These are phyloP conservation scores for Schrankia costaestrigalis DNA, from an alignment of 2,888 invertebrate species.

Conservation along the genomic window DNA sequence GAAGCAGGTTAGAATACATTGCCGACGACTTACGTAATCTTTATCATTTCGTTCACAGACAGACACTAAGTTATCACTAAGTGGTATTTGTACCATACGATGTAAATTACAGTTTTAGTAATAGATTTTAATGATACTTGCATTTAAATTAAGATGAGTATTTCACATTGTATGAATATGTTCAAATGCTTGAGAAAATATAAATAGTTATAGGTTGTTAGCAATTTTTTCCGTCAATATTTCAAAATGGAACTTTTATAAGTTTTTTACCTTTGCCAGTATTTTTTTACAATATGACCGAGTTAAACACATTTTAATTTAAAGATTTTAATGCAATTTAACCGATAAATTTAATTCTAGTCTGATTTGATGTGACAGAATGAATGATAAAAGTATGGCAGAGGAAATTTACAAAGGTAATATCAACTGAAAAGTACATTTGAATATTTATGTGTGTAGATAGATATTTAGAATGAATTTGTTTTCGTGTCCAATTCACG, in stretches of 20 bases:
- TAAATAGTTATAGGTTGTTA: slow-evolving; percentile 51
- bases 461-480: slow-evolving; percentile 3
- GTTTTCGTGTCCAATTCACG: slow-evolving; percentile 7
- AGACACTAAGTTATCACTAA: slow-evolving; percentile 30
- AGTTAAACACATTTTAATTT: slow-evolving; percentile 32
- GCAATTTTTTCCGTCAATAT: slow-evolving; percentile 39
- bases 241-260: slow-evolving; percentile 30
- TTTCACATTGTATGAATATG: slow-evolving; percentile 54
- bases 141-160: slow-evolving; percentile 70
- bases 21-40: slow-evolving; percentile 27
- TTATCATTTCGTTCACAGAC: slow-evolving; percentile 30
- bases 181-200: slow-evolving; percentile 58
- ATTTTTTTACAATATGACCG: slow-evolving; percentile 54
- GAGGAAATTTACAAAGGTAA: slow-evolving; percentile 14
- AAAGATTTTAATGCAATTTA: slow-evolving; percentile 33
- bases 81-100: slow-evolving; percentile 40
- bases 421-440: slow-evolving; percentile 12
- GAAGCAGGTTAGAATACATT: slow-evolving; percentile 92
- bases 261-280: slow-evolving; percentile 70
- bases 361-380: slow-evolving; percentile 56
- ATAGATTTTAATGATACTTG: slow-evolving; percentile 64
- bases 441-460: slow-evolving; percentile 1
- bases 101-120: slow-evolving; percentile 60
- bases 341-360: slow-evolving; percentile 55
- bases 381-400: slow-evolving; percentile 41